These are phyloP conservation scores for Uria lomvia DNA, from an alignment of 2,113 vertebrate genomes.

Conservation along the genomic window DNA sequence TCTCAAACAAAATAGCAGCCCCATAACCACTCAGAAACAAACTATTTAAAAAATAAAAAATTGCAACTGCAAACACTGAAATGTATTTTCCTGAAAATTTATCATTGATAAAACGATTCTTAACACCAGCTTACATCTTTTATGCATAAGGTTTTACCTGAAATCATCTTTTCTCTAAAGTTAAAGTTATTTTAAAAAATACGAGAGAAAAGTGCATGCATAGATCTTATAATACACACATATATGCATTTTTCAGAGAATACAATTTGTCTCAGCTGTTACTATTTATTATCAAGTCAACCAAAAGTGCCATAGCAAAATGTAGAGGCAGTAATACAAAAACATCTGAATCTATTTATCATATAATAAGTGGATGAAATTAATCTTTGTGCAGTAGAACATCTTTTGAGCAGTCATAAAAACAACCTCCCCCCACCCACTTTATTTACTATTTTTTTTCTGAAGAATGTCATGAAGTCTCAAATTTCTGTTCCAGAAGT, in stretches of 20 bases:
- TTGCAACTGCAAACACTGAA: not conserved
- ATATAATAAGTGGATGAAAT: not conserved
- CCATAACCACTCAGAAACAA: not conserved
- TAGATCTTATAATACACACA: not conserved
- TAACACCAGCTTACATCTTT: not conserved
- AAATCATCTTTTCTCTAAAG: not conserved
- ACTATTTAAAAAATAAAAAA: not conserved
- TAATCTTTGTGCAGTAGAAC: not conserved
- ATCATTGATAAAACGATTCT: not conserved
- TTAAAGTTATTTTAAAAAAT: not conserved
- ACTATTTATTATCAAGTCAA: not conserved
- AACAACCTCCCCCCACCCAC: fast-evolving
- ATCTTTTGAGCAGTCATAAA: not conserved
- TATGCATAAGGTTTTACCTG: not conserved
- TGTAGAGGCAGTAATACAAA: not conserved
- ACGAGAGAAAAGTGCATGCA: not conserved
- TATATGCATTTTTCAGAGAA: not conserved
- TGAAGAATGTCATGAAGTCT: not conserved
- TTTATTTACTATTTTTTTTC: not conserved
- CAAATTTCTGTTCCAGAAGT: not conserved
- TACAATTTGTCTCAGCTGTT: not conserved
- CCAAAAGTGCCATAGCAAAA: not conserved
- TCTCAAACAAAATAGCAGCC: not conserved
- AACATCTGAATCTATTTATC: not conserved
- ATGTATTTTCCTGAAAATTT: not conserved